Evolutionary conservation across 2,888 invertebrate species (phyloP).

Genomic region (Tipula unca): DNA sequence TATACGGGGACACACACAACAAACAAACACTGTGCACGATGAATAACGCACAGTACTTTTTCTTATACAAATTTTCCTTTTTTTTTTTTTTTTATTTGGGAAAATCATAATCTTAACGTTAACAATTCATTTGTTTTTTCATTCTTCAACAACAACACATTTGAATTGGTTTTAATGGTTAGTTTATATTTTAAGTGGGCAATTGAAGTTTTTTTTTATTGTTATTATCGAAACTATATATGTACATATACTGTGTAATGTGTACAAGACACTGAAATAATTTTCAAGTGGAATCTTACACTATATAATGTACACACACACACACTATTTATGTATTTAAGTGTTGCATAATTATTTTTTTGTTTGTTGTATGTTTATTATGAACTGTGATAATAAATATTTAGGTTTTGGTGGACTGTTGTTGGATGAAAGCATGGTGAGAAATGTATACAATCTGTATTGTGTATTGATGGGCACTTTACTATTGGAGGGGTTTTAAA

Average conservation of each 20-base stretch:
- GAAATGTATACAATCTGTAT: background rate
- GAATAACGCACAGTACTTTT: background rate
- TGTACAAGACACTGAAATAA: background rate
- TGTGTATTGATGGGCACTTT: background rate
- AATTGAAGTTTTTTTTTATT: slow-evolving; percentile 2
- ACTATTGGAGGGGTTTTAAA: background rate
- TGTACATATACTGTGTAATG: background rate
- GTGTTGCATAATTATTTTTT: background rate
- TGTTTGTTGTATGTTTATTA: background rate
- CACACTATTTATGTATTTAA: background rate
- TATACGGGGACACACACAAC: background rate
- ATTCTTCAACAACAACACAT: background rate
- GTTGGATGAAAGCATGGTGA: background rate
- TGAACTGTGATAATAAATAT: background rate
- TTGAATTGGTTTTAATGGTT: slow-evolving; percentile 14
- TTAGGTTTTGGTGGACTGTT: background rate
- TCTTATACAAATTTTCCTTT: background rate
- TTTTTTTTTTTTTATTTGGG: background rate
- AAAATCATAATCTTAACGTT: background rate
- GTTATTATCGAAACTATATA: background rate
- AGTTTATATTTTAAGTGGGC: slow-evolving; percentile 8
- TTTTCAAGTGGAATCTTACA: background rate
- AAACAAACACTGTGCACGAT: background rate
- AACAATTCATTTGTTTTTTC: background rate
- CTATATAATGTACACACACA: background rate